These are phyloP conservation scores for Zaprionus kolodkinae DNA, from an alignment of 1,140 invertebrate species.

Conservation along the genomic window DNA sequence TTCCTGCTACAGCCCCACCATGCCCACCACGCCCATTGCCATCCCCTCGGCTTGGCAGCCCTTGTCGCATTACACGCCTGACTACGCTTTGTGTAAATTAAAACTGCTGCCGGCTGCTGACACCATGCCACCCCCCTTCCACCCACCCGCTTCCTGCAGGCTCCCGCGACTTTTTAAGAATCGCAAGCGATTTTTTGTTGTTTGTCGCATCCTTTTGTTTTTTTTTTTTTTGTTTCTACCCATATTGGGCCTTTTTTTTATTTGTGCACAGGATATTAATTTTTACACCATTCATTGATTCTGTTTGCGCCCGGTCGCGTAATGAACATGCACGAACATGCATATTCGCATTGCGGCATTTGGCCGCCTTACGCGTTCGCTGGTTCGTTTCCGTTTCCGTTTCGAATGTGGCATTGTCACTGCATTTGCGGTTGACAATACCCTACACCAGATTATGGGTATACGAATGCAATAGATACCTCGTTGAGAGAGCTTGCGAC, in stretches of 20 bases:
- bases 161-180: conserved; percentile 26
- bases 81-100: conserved; percentile 83
- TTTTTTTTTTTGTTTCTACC: no score
- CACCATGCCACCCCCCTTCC: background rate
- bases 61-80: conserved; percentile 72
- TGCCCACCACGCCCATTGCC: background rate
- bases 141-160: background rate
- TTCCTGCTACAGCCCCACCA: background rate
- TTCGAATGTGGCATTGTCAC: conserved; percentile 2
- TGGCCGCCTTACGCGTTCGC: conserved; percentile 40
- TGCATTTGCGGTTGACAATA: conserved; percentile 9
- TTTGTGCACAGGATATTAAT: conserved; percentile 79
- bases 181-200: conserved; percentile 23
- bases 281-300: conserved; percentile 84
- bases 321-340: conserved; percentile 58
- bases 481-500: no score
- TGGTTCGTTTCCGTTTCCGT: conserved; percentile 57
- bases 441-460: background rate
- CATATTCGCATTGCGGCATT: conserved; percentile 19
- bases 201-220: conserved; percentile 20
- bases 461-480: background rate
- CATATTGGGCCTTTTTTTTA: conserved; percentile 17
- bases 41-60: background rate
- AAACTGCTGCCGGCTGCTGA: conserved; percentile 75
- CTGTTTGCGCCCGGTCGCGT: conserved; percentile 61